Conservation (phyloP, 2,797 vertebrate species). For the Malurus leucopterus region DNA sequence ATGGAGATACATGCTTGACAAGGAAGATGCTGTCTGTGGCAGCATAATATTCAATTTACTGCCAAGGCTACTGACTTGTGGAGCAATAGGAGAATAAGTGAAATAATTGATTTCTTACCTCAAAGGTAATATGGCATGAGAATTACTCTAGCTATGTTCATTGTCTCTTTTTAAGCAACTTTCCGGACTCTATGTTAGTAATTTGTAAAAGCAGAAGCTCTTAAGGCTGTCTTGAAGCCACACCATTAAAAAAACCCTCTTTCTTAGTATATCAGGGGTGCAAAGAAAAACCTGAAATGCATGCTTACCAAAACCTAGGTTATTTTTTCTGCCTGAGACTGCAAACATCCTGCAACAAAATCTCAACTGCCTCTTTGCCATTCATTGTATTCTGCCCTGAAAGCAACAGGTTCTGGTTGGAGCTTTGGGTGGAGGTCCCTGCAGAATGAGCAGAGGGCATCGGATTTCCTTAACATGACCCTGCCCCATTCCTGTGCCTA, state of each 20-base stretch:
- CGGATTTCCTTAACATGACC: constrained; percentile 30
- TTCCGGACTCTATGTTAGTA: not conserved
- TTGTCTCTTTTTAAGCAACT: not conserved
- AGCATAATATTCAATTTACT: constrained; percentile 54
- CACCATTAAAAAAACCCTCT: not conserved
- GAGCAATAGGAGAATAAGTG: constrained; percentile 19
- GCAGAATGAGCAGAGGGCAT: constrained; percentile 18
- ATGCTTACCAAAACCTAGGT: not conserved
- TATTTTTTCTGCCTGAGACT: not conserved
- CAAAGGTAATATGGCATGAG: constrained; percentile 37
- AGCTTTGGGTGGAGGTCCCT: not conserved
- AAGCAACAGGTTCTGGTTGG: not conserved
- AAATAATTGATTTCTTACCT: constrained; percentile 55
- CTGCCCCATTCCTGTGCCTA: constrained; percentile 41
- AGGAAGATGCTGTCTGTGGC: constrained; percentile 44
- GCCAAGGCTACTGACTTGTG: constrained; percentile 40
- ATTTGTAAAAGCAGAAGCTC: not conserved
- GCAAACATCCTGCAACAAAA: not conserved
- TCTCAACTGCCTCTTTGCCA: not conserved
- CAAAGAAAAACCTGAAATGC: not conserved
- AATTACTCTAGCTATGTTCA: not conserved
- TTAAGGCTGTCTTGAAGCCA: not conserved
- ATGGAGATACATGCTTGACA: constrained; percentile 36
- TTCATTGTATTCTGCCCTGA: not conserved
- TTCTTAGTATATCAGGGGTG: not conserved